Base-by-base conservation (phyloP, 2,113 vertebrate species). In the Alaudala cheleensis region DNA sequence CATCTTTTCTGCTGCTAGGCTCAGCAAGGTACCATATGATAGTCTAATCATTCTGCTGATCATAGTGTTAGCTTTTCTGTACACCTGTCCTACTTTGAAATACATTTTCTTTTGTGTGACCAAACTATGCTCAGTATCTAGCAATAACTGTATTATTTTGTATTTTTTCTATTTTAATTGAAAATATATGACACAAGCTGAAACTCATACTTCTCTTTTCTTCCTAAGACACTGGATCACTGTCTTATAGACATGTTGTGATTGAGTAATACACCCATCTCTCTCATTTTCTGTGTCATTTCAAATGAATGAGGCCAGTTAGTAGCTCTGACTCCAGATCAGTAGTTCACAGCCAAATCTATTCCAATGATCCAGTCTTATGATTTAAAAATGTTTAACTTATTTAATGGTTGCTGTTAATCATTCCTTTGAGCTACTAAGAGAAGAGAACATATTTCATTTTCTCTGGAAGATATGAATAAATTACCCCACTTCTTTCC, bases 341-440 rank as follows among this genome's bases (percentile, higher is more conserved):
- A 82, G 78, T 31, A 90, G 81, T 67, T 94, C 78, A 65, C 23
- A 90, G 74, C 5, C 88, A 90, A 69, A 91, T 87, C 40, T 79
- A 72, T 89, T 90, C 76, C n/a, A 81, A 10, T 26, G 85, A 92
- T 61, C 66, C 42, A 69, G 40, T 61, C 54, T 16, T 61, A 54
- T 26, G 31, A 80, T 88, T 93, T 95, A 37, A 93, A 96, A 96
- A 90, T 82, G 21, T 94, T 96, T 92, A 65, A 88, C 45, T 85
- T 91, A 87, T 60, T 78, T 90, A 94, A 94, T 76, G 11, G 29
- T 86, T 65, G 45, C 66, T 96, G 70, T 96, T 96, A 96, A 94
- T 95, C 93, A 94, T 73, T 8, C 23, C 70, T 42, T 77, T 10
- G 14, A 90, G 40, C 17, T 83, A 65, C 58, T 90, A 72, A 69